Conservation (phyloP, 2,797 vertebrate genomes). For the Pseudocheirus occidentalis region DNA sequence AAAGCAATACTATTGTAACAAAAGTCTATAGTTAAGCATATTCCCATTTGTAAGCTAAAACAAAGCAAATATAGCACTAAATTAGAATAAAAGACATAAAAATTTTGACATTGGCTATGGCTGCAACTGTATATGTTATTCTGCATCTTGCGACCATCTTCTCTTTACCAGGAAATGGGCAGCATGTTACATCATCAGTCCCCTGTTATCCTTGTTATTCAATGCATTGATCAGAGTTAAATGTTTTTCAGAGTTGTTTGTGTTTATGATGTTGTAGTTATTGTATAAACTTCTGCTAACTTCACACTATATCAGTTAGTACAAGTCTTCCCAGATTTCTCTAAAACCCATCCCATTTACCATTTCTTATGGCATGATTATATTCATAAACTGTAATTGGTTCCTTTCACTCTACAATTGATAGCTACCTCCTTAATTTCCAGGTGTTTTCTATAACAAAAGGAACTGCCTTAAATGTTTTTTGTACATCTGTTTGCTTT, state of each 20-base stretch:
- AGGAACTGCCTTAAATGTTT: too few species aligned
- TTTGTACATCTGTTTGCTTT: too few species aligned
- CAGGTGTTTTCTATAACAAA: too few species aligned
- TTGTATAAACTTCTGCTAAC: neutral
- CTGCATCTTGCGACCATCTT: neutral
- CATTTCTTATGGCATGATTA: neutral
- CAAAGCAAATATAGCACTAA: neutral
- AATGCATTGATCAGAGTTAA: neutral
- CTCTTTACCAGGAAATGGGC: too few species aligned
- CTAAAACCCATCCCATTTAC: neutral
- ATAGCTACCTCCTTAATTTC: neutral
- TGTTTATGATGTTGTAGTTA: neutral
- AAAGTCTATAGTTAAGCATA: neutral
- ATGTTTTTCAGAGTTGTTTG: neutral
- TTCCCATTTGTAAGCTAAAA: neutral
- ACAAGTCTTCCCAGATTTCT: neutral
- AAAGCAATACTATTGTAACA: neutral
- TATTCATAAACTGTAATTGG: neutral
- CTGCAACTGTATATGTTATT: neutral
- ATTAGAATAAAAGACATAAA: neutral
- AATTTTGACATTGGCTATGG: neutral
- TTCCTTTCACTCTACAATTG: neutral
- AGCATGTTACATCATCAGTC: neutral
- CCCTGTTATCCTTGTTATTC: neutral
- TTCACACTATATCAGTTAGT: neutral